Percentiles rank a stretch among this genome's conserved stretches.
phyloP scores from a whole-genome alignment of 2,888 invertebrate genomes.

The Orthonychiurus folsomi region DNA sequence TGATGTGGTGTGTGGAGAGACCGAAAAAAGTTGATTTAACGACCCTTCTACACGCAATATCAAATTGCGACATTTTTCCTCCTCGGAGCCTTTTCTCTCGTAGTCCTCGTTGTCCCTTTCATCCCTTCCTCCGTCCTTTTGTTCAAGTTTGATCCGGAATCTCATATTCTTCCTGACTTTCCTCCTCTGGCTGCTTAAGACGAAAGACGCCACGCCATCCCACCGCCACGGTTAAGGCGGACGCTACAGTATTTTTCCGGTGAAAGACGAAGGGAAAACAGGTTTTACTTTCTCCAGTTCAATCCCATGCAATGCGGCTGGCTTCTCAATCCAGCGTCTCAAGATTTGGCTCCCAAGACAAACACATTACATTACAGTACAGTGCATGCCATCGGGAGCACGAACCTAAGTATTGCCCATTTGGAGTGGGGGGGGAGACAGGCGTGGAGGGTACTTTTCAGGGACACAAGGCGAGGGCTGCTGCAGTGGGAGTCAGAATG shows the following conservation, averaged over 20 bases:
- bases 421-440: not conserved
- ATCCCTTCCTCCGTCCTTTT: constrained; percentile 1
- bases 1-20: too few relatives aligned
- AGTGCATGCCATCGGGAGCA: not conserved
- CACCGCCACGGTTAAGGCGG: too few relatives aligned
- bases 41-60: constrained; percentile 38
- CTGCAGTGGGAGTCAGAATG: not conserved
- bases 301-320: not conserved
- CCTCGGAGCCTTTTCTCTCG: constrained; percentile 12
- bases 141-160: not conserved
- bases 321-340: too few relatives aligned
- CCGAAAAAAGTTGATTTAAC: constrained; percentile 37
- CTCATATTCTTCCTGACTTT: not conserved
- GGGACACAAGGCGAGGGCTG: not conserved
- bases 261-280: constrained; percentile 5
- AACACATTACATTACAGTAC: not conserved
- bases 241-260: too few relatives aligned
- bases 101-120: constrained; percentile 5
- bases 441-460: not conserved
- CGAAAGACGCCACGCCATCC: too few relatives aligned
- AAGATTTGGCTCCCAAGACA: not conserved
- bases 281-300: not conserved
- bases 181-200: not conserved
- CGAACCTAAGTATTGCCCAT: too few relatives aligned
- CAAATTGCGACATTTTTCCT: constrained; percentile 36